phyloP scores from a whole-genome alignment of 37 sponge, comb jelly and placozoan species.

The Spongilla lacustris region DNA sequence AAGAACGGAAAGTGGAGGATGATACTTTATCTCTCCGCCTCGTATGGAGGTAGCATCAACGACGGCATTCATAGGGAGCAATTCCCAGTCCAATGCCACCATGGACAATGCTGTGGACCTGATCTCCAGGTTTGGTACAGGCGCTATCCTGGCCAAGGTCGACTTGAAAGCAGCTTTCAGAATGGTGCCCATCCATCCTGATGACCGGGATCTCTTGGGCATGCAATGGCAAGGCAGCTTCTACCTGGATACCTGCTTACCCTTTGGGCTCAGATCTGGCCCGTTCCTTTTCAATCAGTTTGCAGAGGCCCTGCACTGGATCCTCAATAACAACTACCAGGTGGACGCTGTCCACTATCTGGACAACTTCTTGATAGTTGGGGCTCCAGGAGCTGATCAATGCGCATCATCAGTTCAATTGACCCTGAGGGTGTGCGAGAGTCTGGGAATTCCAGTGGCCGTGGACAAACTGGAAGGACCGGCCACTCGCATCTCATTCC shows the following conservation, averaged over 20 bases:
- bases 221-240: slow-evolving; percentile 23
- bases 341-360: slow-evolving; percentile 8
- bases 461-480: background rate
- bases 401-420: background rate
- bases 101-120: slow-evolving; percentile 31
- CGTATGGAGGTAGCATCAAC: background rate
- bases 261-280: slow-evolving; percentile 23
- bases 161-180: slow-evolving; percentile 52
- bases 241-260: slow-evolving; percentile 13
- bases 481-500: background rate
- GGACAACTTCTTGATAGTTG: slow-evolving; percentile 25
- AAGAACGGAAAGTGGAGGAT: slow-evolving; percentile 35
- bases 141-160: slow-evolving; percentile 34
- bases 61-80: background rate
- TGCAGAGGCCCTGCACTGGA: slow-evolving; percentile 24
- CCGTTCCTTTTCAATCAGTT: slow-evolving; percentile 33
- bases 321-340: slow-evolving; percentile 6
- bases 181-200: slow-evolving; percentile 28
- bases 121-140: background rate
- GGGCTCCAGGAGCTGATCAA: background rate
- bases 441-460: background rate
- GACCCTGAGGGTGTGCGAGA: background rate
- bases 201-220: slow-evolving; percentile 47
- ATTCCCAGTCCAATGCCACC: slow-evolving; percentile 16
- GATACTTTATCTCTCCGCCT: slow-evolving; percentile 49